These are phyloP conservation scores for Onychomys torridus DNA, from an alignment of 2,797 vertebrate genomes.

Conservation along the genomic window DNA sequence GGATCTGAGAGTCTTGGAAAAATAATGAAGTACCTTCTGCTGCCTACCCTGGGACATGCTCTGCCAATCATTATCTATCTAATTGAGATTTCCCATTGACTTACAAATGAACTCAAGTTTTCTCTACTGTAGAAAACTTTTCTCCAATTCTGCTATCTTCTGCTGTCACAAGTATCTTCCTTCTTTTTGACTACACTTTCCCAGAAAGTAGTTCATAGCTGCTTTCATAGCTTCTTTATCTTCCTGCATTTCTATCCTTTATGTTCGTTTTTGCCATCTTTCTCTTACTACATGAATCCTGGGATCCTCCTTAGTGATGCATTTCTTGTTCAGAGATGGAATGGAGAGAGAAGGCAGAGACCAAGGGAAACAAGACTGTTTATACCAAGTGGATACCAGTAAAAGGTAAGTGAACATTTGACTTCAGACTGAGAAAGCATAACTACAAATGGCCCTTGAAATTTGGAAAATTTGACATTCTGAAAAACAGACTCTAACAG, in stretches of 20 bases:
- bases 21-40: neutral
- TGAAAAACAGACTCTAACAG: neutral
- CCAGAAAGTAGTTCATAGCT: neutral
- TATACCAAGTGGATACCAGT: neutral
- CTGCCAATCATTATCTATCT: neutral
- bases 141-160: neutral
- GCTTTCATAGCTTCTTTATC: neutral
- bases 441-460: neutral
- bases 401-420: neutral
- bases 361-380: neutral
- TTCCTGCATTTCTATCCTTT: neutral
- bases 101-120: neutral
- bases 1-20: neutral
- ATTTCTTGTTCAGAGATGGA: neutral
- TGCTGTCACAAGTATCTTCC: neutral
- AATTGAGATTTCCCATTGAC: neutral
- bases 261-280: neutral
- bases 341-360: neutral
- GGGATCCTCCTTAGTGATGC: neutral
- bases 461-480: neutral
- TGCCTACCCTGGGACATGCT: neutral
- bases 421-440: neutral
- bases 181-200: neutral
- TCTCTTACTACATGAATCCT: neutral
- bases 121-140: neutral